Percentiles rank a stretch among this genome's conserved stretches.
Evolutionary conservation across 2,797 vertebrate genomes (phyloP).

Genomic region (Ptychobarbus kaznakovi): DNA sequence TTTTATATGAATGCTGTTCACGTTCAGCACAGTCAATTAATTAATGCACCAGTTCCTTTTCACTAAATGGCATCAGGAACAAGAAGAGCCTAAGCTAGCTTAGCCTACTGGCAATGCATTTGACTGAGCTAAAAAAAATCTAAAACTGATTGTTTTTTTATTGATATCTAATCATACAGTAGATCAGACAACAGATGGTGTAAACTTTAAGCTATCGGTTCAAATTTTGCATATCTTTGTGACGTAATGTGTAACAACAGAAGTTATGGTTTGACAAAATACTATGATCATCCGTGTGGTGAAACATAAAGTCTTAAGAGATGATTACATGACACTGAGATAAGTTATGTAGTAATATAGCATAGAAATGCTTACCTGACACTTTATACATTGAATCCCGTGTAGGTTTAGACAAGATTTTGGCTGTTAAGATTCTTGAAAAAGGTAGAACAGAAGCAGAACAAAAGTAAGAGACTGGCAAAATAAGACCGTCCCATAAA

Average conservation of each 20-base stretch:
- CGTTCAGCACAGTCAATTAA: background rate
- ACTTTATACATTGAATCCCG: background rate
- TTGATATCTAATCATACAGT: background rate
- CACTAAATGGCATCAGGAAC: background rate
- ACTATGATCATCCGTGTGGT: no score
- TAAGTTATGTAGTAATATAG: background rate
- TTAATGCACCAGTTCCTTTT: background rate
- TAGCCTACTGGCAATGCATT: background rate
- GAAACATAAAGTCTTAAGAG: background rate
- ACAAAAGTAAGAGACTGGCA: background rate
- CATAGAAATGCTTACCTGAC: background rate
- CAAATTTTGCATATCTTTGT: background rate
- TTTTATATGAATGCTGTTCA: background rate
- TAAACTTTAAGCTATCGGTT: background rate
- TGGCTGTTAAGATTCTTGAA: background rate
- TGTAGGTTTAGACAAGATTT: background rate
- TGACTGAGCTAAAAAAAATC: background rate
- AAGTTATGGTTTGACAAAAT: background rate
- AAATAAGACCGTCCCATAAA: background rate
- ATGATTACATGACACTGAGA: background rate
- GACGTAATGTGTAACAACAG: background rate
- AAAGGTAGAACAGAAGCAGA: background rate
- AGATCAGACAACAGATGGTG: background rate
- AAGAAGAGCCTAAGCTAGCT: background rate
- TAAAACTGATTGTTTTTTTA: background rate